Evolutionary conservation across 2,888 invertebrate genomes (phyloP), one percentile per base, ranked within the genome.

Genomic region (Cataglyphis albicans): DNA sequence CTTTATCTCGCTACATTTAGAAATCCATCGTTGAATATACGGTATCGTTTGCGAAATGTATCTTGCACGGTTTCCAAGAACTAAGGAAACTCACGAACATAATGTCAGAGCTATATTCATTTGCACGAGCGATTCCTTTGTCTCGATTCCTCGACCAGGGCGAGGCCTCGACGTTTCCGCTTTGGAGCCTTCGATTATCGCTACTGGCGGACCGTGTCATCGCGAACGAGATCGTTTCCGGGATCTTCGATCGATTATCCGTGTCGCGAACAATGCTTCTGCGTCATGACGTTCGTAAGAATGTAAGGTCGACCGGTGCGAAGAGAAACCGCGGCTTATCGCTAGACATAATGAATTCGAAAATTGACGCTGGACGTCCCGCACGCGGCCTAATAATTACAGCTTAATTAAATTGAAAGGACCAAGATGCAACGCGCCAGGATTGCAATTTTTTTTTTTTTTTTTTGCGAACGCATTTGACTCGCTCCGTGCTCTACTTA

Each of bases 141-240:
- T 80, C 72, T 76, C 52, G 48, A 59, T 78, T 78, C 44, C 18
- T 70, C 59, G 70, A 15, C 32, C 44, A 82, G 63, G 74, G 84
- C 35, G 85, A 86, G 82, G 81, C 78, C 81, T 88, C 82, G 72
- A 59, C 32, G 87, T 89, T 92, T 92, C 90, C 91, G 89, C 86
- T 88, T 89, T 81, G 83, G 86, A 89, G 86, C 87, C 87, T 90
- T 89, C 87, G 89, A 92, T 92, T 92, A 91, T 90, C 88, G 88
- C 82, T 83, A 86, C 88, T 88, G 83, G 89, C 90, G 86, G 85
- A 92, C 86, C 92, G 89, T 91, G 82, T 88, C 92, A 88, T 85
- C 80, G 86, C 84, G 86, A 90, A 90, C 74, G 86, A 88, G 82
- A 88, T 82, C 74, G 76, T 86, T 90, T 87, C 89, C 88, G 82